Evolutionary conservation across 2,113 vertebrate genomes (phyloP), one percentile per base, ranked within the genome.

Genomic region (Nestor notabilis): DNA sequence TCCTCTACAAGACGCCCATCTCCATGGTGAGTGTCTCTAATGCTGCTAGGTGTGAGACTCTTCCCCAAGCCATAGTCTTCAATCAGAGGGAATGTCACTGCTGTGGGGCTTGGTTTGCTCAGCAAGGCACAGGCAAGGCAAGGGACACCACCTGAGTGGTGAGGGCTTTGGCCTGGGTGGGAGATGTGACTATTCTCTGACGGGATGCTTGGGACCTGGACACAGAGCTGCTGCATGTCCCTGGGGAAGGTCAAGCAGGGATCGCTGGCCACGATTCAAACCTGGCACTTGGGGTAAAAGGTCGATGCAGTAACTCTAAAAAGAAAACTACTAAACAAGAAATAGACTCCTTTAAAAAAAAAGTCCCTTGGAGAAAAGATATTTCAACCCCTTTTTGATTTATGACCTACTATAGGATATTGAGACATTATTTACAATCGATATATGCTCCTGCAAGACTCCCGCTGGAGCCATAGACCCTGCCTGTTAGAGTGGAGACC

Each of bases 341-440:
- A 94, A 88, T 71, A 92, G 94, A 92, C 78, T 90, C 75, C 69
- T 93, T 83, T 61, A 63, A 68, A 71, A 69, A 86, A 79, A 90
- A 93, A 76, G 91, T 95, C 94, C 95, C 96, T 90, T 7, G 25
- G 96, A 95, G 96, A 91, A 96, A 96, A 97, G 93, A 77, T 92
- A 93, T 95, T 95, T 96, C 89, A 95, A 96, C 93, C 96, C 92
- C 58, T 92, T 91, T 97, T 94, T 97, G 97, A 98, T 97, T 97
- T 97, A 97, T 92, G 95, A 90, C 75, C 92, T 95, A 92, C 95
- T 95, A 93, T 92, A 94, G 95, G 93, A 97, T 96, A 98, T 97
- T 97, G 97, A 98, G 97, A 97, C 75, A 89, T 98, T 97, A 98
- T 98, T 98, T 97, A 96, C 89, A 87, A 97, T 97, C 95, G 6